Percentiles rank a stretch among this genome's conserved stretches.
phyloP scores from a whole-genome alignment of 1,140 invertebrate species.

The Spodoptera frugiperda region DNA sequence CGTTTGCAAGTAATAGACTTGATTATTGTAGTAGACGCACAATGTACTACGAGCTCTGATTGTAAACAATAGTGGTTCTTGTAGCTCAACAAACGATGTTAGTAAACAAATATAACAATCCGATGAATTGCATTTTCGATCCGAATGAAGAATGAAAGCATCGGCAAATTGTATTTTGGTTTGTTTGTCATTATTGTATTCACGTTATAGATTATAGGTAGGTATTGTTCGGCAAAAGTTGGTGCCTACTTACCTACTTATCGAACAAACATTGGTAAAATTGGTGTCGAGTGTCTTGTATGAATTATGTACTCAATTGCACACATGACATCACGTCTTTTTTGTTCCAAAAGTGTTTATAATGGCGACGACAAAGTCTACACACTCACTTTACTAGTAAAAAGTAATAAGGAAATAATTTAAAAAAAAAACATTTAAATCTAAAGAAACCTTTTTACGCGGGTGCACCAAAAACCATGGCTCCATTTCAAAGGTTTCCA shows the following conservation, averaged over 20 bases:
- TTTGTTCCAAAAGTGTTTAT: no score
- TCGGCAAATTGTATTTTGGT: not conserved
- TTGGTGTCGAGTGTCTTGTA: no score
- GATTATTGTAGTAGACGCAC: not conserved
- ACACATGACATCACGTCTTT: no score
- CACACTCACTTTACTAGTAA: no score
- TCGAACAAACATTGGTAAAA: no score
- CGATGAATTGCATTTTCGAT: slow-evolving; percentile 3
- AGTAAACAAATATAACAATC: slow-evolving; percentile 30
- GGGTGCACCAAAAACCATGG: no score
- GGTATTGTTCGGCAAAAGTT: not conserved
- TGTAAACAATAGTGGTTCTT: slow-evolving; percentile 8
- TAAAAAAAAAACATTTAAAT: no score
- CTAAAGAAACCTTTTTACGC: no score
- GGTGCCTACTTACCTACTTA: no score
- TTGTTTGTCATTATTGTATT: not conserved
- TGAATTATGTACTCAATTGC: no score
- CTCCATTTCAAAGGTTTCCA: not conserved
- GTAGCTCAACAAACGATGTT: slow-evolving; percentile 1
- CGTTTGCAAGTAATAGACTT: not conserved
- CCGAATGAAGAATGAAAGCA: slow-evolving; percentile 22
- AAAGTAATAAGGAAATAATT: no score
- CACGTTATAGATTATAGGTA: not conserved
- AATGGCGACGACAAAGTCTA: no score
- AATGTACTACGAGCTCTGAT: not conserved